Evolutionary conservation across 2,113 vertebrate species (phyloP).

Genomic region (Cichladusa arquata): DNA sequence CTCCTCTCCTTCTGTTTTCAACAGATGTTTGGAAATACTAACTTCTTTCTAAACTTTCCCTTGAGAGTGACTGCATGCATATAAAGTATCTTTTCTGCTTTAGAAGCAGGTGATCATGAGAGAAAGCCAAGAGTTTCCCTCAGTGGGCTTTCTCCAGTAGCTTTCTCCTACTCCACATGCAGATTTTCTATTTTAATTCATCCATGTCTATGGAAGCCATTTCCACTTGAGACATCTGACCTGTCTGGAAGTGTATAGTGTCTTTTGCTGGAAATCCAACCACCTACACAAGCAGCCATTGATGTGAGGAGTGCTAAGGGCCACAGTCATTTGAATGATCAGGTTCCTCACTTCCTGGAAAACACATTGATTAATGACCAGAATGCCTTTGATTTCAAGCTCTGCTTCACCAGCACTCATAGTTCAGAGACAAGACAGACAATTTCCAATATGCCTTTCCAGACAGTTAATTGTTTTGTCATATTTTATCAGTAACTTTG

Average conservation of each 20-base stretch:
- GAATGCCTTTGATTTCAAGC: background rate
- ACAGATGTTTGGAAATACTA: background rate
- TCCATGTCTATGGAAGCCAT: background rate
- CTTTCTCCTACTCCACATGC: background rate
- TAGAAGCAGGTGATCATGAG: background rate
- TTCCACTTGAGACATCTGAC: background rate
- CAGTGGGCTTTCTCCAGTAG: background rate
- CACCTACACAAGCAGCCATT: background rate
- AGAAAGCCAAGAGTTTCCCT: background rate
- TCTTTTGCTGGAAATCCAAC: background rate
- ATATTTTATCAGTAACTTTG: background rate
- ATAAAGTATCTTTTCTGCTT: background rate
- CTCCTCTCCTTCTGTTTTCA: background rate
- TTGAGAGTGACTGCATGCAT: background rate
- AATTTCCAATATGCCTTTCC: background rate
- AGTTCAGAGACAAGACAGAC: background rate
- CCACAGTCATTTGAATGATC: background rate
- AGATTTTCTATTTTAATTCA: background rate
- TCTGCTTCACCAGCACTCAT: background rate
- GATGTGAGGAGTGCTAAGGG: background rate
- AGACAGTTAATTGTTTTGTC: background rate
- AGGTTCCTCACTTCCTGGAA: background rate
- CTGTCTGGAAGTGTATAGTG: background rate
- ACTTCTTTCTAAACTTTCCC: background rate
- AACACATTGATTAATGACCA: background rate